Evolutionary conservation across 2,888 invertebrate genomes (phyloP).

Genomic region (Stenotaenia linearis): DNA sequence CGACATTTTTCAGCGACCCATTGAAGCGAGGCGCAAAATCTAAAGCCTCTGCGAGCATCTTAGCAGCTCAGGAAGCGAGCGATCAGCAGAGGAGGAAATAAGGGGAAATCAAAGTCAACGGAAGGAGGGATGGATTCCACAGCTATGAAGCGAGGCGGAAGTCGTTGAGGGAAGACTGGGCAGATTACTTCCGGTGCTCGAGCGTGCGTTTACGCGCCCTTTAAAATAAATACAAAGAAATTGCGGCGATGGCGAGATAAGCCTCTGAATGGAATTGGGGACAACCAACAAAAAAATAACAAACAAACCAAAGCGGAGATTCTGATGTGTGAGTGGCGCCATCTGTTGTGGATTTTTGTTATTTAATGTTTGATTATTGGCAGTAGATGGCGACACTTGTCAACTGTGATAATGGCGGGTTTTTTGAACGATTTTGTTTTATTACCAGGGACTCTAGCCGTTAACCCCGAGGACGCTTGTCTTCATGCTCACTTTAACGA

Average conservation of each 20-base stretch:
- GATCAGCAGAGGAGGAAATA: conserved; percentile 1
- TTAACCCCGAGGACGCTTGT: conserved; percentile 33
- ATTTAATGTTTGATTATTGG: background rate
- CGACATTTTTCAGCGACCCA: background rate
- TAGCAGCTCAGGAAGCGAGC: background rate
- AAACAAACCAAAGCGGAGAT: too few species aligned
- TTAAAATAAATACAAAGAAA: background rate
- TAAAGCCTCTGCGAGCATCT: background rate
- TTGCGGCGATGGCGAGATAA: too few species aligned
- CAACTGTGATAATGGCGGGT: background rate
- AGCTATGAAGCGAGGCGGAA: background rate
- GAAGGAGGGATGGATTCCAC: conserved; percentile 2
- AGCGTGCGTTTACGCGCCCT: background rate
- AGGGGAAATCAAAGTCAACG: background rate
- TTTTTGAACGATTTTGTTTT: background rate
- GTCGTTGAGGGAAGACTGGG: conserved; percentile 11
- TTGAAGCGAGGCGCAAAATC: background rate
- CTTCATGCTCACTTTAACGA: conserved; percentile 31
- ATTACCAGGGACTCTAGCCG: background rate
- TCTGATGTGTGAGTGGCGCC: background rate
- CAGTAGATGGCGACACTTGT: background rate
- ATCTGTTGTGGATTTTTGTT: background rate
- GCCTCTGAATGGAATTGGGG: background rate
- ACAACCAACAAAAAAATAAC: too few species aligned
- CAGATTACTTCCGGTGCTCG: background rate